phyloP scores from a whole-genome alignment of 2,888 invertebrate genomes.

The Antitype chi region DNA sequence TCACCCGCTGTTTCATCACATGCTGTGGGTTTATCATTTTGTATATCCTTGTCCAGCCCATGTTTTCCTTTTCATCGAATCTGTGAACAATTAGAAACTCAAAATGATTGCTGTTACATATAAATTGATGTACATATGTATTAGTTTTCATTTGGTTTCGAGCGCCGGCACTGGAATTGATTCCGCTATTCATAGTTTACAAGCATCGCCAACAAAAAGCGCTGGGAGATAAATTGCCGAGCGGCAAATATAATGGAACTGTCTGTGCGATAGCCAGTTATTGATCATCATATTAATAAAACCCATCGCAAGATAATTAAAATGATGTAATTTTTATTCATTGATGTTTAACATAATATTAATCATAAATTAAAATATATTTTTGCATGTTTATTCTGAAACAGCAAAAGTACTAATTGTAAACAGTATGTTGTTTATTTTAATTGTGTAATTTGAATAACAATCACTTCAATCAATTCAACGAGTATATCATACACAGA shows the following conservation, averaged over 20 bases:
- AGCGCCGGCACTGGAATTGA: conserved; percentile 74
- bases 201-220: conserved; percentile 79
- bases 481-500: background rate
- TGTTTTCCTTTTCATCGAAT: conserved; percentile 66
- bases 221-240: conserved; percentile 79
- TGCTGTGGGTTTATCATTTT: conserved; percentile 63
- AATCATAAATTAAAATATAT: background rate
- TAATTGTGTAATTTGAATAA: conserved; percentile 1
- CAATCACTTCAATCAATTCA: background rate
- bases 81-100: conserved; percentile 73
- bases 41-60: conserved; percentile 56
- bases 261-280: conserved; percentile 76
- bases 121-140: conserved; percentile 58
- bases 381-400: background rate
- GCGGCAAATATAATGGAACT: conserved; percentile 79
- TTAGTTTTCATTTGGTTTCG: conserved; percentile 69
- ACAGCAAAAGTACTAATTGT: background rate
- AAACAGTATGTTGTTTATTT: background rate
- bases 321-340: conserved; percentile 37
- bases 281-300: conserved; percentile 74
- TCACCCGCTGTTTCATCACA: conserved; percentile 60
- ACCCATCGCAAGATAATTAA: conserved; percentile 60
- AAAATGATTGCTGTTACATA: conserved; percentile 54
- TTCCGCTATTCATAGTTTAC: conserved; percentile 81
- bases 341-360: conserved; percentile 5